These are phyloP conservation scores for Cyaniris semiargus DNA, from an alignment of 2,888 invertebrate genomes.

Conservation along the genomic window DNA sequence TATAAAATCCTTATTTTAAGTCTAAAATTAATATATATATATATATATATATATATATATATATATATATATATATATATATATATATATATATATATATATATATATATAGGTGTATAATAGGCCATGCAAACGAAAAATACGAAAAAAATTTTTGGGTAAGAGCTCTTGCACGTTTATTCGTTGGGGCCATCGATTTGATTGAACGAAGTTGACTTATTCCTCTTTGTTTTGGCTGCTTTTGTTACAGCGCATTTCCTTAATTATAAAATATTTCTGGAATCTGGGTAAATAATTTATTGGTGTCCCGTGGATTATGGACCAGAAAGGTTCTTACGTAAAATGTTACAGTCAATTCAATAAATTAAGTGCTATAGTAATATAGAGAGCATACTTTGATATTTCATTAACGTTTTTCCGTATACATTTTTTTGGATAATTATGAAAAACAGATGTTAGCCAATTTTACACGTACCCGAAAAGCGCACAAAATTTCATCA, in stretches of 20 bases:
- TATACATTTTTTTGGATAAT: too few species aligned
- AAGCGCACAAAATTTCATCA: not conserved
- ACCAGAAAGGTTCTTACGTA: not conserved
- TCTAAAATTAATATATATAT: too few species aligned
- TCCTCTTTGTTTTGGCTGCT: not conserved
- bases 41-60: too few species aligned
- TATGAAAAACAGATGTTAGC: not conserved
- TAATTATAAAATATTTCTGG: conserved; percentile 4
- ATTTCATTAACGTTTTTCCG: not conserved
- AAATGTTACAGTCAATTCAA: not conserved
- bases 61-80: too few species aligned
- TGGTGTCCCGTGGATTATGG: not conserved
- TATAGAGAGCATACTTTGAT: not conserved
- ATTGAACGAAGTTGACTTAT: conserved; percentile 20
- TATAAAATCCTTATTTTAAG: too few species aligned
- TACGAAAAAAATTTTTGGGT: too few species aligned
- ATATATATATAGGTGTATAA: too few species aligned
- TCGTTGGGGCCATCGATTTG: too few species aligned
- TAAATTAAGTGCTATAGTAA: not conserved
- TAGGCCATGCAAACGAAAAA: too few species aligned
- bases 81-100: too few species aligned
- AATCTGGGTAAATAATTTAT: not conserved
- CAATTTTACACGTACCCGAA: too few species aligned
- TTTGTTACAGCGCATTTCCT: conserved; percentile 14
- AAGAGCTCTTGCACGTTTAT: too few species aligned